Conservation (phyloP, 1,140 invertebrate species). For the Drosophila tsacasi region DNA sequence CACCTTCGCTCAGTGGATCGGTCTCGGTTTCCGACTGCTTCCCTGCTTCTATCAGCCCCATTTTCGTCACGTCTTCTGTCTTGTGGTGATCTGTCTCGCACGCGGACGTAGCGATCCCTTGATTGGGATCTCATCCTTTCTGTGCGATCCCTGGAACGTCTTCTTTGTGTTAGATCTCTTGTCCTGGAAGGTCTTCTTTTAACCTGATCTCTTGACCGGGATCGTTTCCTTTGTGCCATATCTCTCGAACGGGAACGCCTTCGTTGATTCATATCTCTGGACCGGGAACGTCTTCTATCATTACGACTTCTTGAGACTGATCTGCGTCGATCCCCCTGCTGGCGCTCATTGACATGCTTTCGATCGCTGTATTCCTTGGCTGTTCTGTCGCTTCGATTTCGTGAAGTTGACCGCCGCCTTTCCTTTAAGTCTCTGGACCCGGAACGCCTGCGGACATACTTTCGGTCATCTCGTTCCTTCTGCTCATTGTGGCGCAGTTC, state of each 20-base stretch:
- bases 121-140: conserved; percentile 1
- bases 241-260: conserved; percentile 17
- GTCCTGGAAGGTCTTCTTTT: conserved; percentile 14
- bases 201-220: conserved; percentile 30
- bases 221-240: not conserved
- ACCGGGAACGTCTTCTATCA: conserved; percentile 22
- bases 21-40: conserved; percentile 13
- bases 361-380: conserved; percentile 5
- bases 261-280: not conserved
- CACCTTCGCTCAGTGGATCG: conserved; percentile 39
- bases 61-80: conserved; percentile 22
- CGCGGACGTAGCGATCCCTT: conserved; percentile 12
- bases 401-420: conserved; percentile 30
- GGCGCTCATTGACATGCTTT: conserved; percentile 2
- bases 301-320: conserved; percentile 20
- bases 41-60: conserved; percentile 9
- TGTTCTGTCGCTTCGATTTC: not conserved
- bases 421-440: conserved; percentile 29
- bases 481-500: conserved; percentile 67
- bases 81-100: conserved; percentile 22
- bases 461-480: conserved; percentile 17
- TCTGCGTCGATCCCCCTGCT: conserved; percentile 14
- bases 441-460: conserved; percentile 18
- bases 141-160: conserved; percentile 24
- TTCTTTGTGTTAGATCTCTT: conserved; percentile 10